Evolutionary conservation across 2,888 invertebrate genomes (phyloP), one percentile per base, ranked within the genome.

Genomic region (Perdita meconis): DNA sequence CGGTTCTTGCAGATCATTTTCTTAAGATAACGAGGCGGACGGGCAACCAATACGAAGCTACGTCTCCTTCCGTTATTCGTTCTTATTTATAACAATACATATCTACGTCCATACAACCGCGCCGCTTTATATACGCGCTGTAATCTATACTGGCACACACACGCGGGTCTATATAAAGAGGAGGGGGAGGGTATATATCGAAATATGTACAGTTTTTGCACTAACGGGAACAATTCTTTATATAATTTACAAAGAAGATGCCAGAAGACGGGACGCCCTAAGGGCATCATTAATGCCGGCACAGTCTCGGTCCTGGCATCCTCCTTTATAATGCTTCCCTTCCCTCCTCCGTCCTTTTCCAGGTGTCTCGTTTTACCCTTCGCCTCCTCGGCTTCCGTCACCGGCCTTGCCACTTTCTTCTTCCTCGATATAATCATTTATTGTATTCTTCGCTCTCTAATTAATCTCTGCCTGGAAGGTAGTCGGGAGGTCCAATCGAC

Each of bases 241-340:
- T 75, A 74, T 75, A 75, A 75, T 75, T 86, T 83, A 83, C 85
- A 85, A 87, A 87, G 78, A 63, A 71, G 78, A 81, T 76, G 78
- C 80, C 75, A 65, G 63, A 73, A 78, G 83, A 75, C 63, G 72
- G 75, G 79, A 73, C 59, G 60, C 86, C 91, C 87, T 72, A 80
- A 84, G 87, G 91, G 91, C 91, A 89, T 91, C 90, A 90, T 91
- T 91, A 91, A 89, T 86, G 86, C 73, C 81, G 80, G 79, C 74
- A 81, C 75, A 75, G 61, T 77, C 74, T 74, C 78, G 56, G 57
- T 57, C 68, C 66, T 66, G 63, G 68, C 77, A 75, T 79, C 65
- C 70, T 80, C 76, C 69, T 68, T 81, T 80, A 86, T 80, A 81
- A 77, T 79, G 61, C 66, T 51, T 38, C 47, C 47, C 47, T 34